phyloP scores from a whole-genome alignment of 1,140 invertebrate genomes.

The Campoletis sonorensis region DNA sequence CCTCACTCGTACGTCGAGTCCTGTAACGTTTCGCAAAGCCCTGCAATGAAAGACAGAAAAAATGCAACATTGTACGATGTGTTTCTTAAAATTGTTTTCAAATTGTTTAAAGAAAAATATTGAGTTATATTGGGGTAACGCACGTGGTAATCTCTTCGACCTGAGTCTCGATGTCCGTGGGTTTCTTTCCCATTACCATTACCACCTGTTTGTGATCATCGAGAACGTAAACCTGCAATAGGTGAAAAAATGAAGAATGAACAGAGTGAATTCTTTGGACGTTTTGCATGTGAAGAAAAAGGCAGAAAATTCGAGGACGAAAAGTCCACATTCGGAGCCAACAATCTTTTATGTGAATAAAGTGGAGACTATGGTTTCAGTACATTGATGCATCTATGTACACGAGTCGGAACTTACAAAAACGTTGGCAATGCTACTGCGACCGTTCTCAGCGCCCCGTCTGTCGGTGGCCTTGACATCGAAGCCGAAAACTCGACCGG shows the following conservation, averaged over 20 bases:
- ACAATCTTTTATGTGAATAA: constrained; percentile 2
- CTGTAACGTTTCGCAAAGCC: constrained; percentile 83
- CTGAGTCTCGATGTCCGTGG: constrained; percentile 84
- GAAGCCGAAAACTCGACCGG: constrained; percentile 87
- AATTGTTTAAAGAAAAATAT: neutral
- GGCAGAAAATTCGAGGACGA: neutral
- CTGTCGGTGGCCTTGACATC: constrained; percentile 92
- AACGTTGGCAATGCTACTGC: constrained; percentile 88
- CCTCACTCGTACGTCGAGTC: constrained; percentile 85
- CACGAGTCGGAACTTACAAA: constrained; percentile 81
- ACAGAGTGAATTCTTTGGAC: neutral
- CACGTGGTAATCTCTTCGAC: constrained; percentile 83
- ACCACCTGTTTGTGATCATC: constrained; percentile 88
- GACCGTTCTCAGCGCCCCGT: constrained; percentile 85
- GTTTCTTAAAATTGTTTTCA: neutral
- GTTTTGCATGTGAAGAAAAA: neutral
- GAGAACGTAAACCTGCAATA: constrained; percentile 84
- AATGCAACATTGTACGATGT: neutral
- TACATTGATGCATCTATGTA: constrained; percentile 6
- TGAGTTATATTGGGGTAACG: constrained; percentile 59
- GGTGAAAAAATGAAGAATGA: neutral
- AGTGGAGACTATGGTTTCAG: neutral
- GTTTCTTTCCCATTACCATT: constrained; percentile 85
- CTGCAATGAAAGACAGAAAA: constrained; percentile 63
- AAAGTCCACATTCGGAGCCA: neutral